phyloP scores from a whole-genome alignment of 2,888 invertebrate species.

The Papilio protenor region DNA sequence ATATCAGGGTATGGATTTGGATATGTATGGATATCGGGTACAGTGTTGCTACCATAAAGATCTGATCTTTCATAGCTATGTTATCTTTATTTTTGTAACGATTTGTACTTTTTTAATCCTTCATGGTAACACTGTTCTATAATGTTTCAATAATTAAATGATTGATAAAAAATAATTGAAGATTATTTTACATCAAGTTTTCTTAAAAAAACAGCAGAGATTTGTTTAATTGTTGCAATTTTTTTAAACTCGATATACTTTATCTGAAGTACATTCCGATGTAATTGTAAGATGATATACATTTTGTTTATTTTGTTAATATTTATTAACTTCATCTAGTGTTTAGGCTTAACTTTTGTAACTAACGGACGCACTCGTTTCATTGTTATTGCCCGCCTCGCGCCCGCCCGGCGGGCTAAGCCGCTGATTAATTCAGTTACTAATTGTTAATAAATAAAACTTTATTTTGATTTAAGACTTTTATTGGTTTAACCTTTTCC shows the following conservation, averaged over 20 bases:
- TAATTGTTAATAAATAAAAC: conserved; percentile 83
- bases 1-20: conserved; percentile 3
- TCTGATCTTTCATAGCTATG: conserved; percentile 1
- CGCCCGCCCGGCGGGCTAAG: conserved; percentile 45
- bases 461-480: conserved; percentile 60
- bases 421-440: conserved; percentile 72
- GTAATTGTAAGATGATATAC: conserved; percentile 62
- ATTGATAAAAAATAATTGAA: too few species aligned
- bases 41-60: conserved; percentile 23
- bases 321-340: conserved; percentile 77
- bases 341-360: conserved; percentile 69
- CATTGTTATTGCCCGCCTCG: conserved; percentile 68
- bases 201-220: neutral
- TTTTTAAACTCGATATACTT: conserved; percentile 36
- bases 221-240: neutral
- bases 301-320: conserved; percentile 73
- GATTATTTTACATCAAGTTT: neutral
- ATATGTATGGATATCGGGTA: conserved; percentile 9
- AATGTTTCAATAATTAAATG: neutral
- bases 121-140: conserved; percentile 14
- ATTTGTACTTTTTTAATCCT: neutral
- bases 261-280: conserved; percentile 53
- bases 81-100: neutral
- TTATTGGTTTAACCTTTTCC: conserved; percentile 1
- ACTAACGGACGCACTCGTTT: conserved; percentile 73